Evolutionary conservation across 2,888 invertebrate genomes (phyloP).

Genomic region (Frankliniella intonsa): DNA sequence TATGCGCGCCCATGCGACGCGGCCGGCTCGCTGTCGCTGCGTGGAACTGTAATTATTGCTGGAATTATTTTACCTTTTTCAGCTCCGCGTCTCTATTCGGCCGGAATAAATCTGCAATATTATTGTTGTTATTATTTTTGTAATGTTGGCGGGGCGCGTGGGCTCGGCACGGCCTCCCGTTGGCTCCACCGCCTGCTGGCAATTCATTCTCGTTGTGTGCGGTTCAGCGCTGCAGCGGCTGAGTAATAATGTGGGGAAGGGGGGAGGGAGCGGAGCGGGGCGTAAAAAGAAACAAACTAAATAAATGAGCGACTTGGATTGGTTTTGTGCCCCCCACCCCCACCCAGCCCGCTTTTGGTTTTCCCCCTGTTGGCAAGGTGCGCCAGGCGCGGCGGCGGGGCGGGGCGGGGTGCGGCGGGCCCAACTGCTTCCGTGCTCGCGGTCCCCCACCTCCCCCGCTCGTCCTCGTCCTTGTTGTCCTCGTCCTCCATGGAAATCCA

Average conservation of each 20-base stretch:
- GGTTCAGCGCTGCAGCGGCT: neutral
- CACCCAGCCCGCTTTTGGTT: neutral
- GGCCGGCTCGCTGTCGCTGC: no score
- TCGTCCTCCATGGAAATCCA: no score
- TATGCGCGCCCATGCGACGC: no score
- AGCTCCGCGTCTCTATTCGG: neutral
- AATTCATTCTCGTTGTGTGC: neutral
- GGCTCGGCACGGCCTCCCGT: neutral
- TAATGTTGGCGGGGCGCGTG: neutral
- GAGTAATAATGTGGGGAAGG: neutral
- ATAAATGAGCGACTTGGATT: neutral
- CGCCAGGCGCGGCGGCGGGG: no score
- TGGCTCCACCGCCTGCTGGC: neutral
- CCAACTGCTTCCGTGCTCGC: neutral
- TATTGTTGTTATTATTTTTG: neutral
- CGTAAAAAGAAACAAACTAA: neutral
- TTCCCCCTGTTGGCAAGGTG: neutral
- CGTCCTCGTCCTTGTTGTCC: no score
- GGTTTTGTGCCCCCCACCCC: neutral
- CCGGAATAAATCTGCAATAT: neutral
- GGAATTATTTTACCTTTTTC: no score
- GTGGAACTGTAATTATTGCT: neutral
- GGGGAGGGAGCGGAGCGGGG: neutral
- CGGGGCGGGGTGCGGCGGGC: no score
- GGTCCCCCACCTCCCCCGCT: neutral